Percentiles rank a stretch among this genome's conserved stretches.
These are phyloP conservation scores for Solenodon paradoxus DNA, from an alignment of 2,113 vertebrate species.

Conservation along the genomic window DNA sequence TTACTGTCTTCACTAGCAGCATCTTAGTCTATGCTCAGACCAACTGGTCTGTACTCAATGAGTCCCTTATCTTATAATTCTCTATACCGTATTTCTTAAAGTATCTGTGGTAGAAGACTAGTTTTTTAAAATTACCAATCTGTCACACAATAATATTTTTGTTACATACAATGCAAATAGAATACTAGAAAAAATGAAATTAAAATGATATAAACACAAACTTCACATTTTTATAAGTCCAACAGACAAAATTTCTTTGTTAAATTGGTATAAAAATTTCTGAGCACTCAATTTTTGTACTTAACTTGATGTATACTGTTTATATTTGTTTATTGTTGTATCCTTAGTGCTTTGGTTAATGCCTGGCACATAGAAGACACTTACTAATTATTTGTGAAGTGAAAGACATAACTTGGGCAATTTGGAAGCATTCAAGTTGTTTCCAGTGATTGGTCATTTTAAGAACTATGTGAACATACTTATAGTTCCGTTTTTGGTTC, in stretches of 20 bases:
- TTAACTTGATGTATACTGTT: background rate
- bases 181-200: background rate
- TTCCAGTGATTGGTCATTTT: background rate
- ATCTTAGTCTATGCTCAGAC: background rate
- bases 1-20: background rate
- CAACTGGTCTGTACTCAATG: background rate
- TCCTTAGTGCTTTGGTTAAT: background rate
- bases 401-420: background rate
- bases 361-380: no score
- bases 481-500: conserved; percentile 5
- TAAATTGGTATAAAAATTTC: background rate
- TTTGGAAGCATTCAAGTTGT: background rate
- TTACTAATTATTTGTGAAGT: no score
- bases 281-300: background rate
- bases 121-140: background rate
- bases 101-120: background rate
- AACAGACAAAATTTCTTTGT: background rate
- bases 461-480: background rate
- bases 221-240: background rate
- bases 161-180: conserved; percentile 19
- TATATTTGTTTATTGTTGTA: no score
- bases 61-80: background rate
- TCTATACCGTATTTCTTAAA: background rate
- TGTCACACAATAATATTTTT: background rate
- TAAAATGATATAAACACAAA: background rate